phyloP scores from a whole-genome alignment of 1,140 invertebrate genomes.

The honey bee (Apis mellifera) region Amel_HAv3.1 CM009934.2:6242501-6243000 shows the following conservation, averaged over 20 bases:
- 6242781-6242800: no score
- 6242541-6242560: neutral
- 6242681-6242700: no score
- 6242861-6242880: no score
- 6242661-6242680: neutral
- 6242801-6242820: no score
- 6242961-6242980: neutral
- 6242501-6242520: neutral
- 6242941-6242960: neutral
- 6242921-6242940: no score
- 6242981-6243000: constrained; percentile 28
- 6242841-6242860: no score
- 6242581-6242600: neutral
- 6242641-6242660: neutral
- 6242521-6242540: constrained; percentile 32
- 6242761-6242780: no score
- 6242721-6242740: no score
- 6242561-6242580: constrained; percentile 26
- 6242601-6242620: neutral
- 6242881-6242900: neutral
- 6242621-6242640: constrained; percentile 33
- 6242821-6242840: no score
- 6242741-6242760: no score
- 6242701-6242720: no score
- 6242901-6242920: no score